A percentile compares a stretch with the other conserved stretches of the same genome.
phyloP scores from a whole-genome alignment of 2,797 vertebrate species.

The Sebastes paucispinis region DNA sequence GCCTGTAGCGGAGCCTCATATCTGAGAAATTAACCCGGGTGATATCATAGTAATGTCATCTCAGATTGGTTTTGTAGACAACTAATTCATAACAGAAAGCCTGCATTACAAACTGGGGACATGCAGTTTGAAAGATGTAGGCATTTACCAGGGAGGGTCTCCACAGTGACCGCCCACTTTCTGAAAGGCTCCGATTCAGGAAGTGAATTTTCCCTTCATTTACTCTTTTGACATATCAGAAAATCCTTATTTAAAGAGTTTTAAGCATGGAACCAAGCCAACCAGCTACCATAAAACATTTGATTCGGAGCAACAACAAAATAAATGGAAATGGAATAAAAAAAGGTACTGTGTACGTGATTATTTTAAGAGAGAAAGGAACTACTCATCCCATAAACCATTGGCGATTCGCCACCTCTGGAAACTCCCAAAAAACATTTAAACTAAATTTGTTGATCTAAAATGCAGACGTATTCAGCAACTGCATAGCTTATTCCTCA shows the following conservation, averaged over 20 bases:
- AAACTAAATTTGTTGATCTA: too few relatives aligned
- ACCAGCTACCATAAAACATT: not conserved
- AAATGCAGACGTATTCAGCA: too few relatives aligned
- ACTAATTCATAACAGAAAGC: not conserved
- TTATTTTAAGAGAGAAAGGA: not conserved
- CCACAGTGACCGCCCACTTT: too few relatives aligned
- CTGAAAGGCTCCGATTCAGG: too few relatives aligned
- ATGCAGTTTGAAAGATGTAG: not conserved
- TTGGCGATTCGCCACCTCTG: not conserved
- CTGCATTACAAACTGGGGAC: not conserved
- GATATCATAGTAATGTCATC: not conserved
- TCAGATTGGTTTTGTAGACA: not conserved
- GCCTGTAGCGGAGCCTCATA: not conserved
- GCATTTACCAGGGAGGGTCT: not conserved
- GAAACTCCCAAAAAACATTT: accelerated
- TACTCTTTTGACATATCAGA: not conserved
- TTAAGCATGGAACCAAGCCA: not conserved
- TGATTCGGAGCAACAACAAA: not conserved
- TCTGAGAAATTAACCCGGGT: not conserved
- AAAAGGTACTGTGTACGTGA: too few relatives aligned
- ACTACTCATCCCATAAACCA: not conserved
- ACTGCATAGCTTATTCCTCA: too few relatives aligned
- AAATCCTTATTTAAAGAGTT: too few relatives aligned
- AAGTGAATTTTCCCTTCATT: too few relatives aligned
- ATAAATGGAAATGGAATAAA: too few relatives aligned